A percentile compares a stretch with the other conserved stretches of the same genome.
Evolutionary conservation across 2,797 vertebrate species (phyloP).

Genomic region (Cryptoprocta ferox): DNA sequence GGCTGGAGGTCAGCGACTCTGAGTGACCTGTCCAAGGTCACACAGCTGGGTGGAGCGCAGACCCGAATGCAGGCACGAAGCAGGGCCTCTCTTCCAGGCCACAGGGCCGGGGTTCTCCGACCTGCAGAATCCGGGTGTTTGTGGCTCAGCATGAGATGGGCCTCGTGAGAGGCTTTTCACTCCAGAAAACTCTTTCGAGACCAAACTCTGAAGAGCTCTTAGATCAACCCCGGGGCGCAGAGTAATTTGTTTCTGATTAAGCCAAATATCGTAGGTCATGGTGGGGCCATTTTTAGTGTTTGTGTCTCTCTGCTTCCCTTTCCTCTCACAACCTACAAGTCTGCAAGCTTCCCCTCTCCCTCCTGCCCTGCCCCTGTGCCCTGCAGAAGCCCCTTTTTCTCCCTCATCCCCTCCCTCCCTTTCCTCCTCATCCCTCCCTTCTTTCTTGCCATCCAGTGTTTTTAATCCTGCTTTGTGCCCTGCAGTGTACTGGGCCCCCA

Average conservation of each 20-base stretch:
- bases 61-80: too few relatives aligned
- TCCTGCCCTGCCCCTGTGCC: accelerated
- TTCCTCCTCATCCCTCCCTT: neutral
- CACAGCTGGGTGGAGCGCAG: neutral
- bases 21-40: neutral
- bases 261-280: neutral
- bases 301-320: neutral
- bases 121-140: accelerated
- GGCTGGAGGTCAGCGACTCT: neutral
- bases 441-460: too few relatives aligned
- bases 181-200: neutral
- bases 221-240: neutral
- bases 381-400: neutral
- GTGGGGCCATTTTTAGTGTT: neutral
- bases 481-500: neutral
- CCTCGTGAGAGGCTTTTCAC: neutral
- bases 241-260: neutral
- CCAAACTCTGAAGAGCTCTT: neutral
- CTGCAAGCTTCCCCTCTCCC: neutral
- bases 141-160: neutral
- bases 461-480: neutral
- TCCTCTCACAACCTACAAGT: neutral
- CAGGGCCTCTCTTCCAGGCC: neutral
- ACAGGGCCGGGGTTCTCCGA: neutral
- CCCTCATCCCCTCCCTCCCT: neutral